phyloP scores from a whole-genome alignment of 2,113 vertebrate genomes.

The Thryonomys swinderianus region DNA sequence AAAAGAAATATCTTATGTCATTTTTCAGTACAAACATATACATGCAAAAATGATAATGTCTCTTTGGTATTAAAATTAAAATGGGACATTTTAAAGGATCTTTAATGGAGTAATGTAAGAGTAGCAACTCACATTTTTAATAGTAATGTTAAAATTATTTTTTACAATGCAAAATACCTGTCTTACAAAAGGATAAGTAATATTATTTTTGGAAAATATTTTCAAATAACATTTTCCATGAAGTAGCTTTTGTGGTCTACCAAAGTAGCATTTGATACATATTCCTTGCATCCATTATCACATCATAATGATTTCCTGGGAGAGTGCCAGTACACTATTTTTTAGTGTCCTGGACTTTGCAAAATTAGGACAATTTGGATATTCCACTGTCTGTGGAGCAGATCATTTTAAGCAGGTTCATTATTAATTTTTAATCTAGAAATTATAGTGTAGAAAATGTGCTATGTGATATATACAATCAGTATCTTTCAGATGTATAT shows the following conservation, averaged over 20 bases:
- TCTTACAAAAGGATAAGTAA: constrained; percentile 46
- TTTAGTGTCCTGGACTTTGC: neutral
- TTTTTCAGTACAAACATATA: neutral
- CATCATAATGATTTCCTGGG: constrained; percentile 23
- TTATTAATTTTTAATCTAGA: constrained; percentile 58
- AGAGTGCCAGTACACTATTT: constrained; percentile 2
- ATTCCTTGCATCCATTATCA: neutral
- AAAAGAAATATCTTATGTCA: too few relatives aligned
- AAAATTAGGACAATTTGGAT: constrained; percentile 20
- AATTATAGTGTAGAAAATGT: neutral
- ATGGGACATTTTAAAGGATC: neutral
- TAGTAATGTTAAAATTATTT: neutral
- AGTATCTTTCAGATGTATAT: constrained; percentile 41
- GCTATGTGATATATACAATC: neutral
- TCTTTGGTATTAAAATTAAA: constrained; percentile 14
- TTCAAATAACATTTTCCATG: neutral
- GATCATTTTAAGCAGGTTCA: constrained; percentile 48
- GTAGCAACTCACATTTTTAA: neutral
- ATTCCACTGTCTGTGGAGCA: constrained; percentile 26
- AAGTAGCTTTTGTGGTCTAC: constrained; percentile 4
- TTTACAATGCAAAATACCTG: constrained; percentile 15
- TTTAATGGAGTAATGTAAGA: constrained; percentile 35
- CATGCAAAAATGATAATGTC: neutral
- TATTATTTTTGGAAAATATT: constrained; percentile 11
- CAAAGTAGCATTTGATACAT: constrained; percentile 9